Evolutionary conservation across 2,888 invertebrate species (phyloP), one percentile per base, ranked within the genome.

Genomic region (Lampropteryx suffumata): DNA sequence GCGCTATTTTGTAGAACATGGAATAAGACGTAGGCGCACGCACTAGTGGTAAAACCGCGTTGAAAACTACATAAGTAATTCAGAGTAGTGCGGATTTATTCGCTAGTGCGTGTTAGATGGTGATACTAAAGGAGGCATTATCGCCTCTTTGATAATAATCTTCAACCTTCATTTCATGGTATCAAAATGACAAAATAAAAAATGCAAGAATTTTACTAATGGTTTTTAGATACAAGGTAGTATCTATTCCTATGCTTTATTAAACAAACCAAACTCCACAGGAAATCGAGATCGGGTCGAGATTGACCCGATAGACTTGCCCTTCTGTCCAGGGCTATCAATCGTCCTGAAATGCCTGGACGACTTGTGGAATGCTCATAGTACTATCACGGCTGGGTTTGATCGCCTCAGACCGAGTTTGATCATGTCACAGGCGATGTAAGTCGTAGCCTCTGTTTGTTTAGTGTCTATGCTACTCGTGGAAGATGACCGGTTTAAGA

Each of bases 311-410:
- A 84, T 64, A 5, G 71, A 69, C 44, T 73, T 80, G 9, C 82
- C 82, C 0, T 76, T 76, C 6, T 54, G 65, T 3, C 61, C 59
- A 0, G 76, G 77, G 37, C 76, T 59, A 2, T 71, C 59, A 0
- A 51, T 49, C 0, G 72, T 57, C 46, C 61, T 72, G 55, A 71
- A 81, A 56, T 79, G 71, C 54, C 64, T 67, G 1, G 76, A 75
- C 1, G 83, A 61, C 43, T 76, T 72, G 62, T 79, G 78, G 52
- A 84, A 84, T 0, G 81, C 79, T 82, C 81, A 82, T 0, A 82
- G 62, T 0, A 84, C 71, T 13, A 83, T 76, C 0, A 83, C 80
- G 0, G 79, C 82, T 0, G 84, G 83, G 9, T 75, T 69, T 0
- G 73, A 71, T 13, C 60, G 72, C 11, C 52, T 63, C 1, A 79